phyloP scores from a whole-genome alignment of 2,888 invertebrate genomes.

The Aplocera efformata region DNA sequence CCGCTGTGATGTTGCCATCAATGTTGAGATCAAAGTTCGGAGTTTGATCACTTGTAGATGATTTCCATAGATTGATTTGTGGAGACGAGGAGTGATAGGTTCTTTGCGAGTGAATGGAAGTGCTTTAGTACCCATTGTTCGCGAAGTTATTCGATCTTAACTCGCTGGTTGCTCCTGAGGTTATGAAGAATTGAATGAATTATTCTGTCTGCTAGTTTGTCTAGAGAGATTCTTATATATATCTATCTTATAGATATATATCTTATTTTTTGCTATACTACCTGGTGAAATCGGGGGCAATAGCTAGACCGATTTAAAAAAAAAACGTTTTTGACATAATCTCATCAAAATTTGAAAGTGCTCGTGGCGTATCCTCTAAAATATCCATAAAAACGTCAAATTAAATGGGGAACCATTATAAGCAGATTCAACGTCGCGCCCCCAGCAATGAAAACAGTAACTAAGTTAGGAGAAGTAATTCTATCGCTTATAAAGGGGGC shows the following conservation, averaged over 20 bases:
- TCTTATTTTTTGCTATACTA: too few species aligned
- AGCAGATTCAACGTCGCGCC: constrained; percentile 34
- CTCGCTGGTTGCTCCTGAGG: neutral
- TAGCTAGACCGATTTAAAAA: too few species aligned
- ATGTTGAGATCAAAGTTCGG: constrained; percentile 9
- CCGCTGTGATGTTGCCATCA: neutral
- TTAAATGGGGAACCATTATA: constrained; percentile 34
- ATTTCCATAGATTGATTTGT: constrained; percentile 8
- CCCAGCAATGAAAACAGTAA: constrained; percentile 48
- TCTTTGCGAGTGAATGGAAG: constrained; percentile 2
- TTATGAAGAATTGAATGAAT: too few species aligned
- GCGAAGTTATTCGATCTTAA: too few species aligned
- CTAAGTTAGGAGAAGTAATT: constrained; percentile 50
- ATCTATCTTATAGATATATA: too few species aligned
- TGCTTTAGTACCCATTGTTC: too few species aligned
- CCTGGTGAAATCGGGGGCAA: too few species aligned
- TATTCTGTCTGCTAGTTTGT: too few species aligned
- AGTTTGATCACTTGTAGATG: constrained; percentile 9
- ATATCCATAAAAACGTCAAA: constrained; percentile 7
- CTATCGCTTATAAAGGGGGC: constrained; percentile 47
- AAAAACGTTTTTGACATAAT: too few species aligned
- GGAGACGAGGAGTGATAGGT: neutral
- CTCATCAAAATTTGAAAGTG: too few species aligned
- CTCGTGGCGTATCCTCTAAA: neutral
- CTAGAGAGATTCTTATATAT: too few species aligned